These are phyloP conservation scores for Tetramorium simillimum DNA, from an alignment of 1,140 invertebrate genomes.

Conservation along the genomic window DNA sequence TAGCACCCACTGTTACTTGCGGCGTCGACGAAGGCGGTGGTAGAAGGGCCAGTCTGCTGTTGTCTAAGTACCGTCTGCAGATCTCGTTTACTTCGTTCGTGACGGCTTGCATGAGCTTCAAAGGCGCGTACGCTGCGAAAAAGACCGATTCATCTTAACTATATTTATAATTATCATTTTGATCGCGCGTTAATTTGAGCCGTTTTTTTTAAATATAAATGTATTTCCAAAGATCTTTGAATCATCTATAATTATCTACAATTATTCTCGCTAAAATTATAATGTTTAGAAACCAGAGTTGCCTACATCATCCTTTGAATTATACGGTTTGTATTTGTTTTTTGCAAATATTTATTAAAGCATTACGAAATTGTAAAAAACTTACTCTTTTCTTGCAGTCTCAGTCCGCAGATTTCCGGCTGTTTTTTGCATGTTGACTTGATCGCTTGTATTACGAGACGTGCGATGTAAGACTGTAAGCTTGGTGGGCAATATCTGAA, in stretches of 20 bases:
- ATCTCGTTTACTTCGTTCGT: slow-evolving; percentile 90
- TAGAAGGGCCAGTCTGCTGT: slow-evolving; percentile 86
- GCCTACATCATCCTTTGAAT: neutral
- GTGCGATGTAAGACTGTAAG: slow-evolving; percentile 88
- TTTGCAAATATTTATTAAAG: neutral
- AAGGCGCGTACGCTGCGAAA: slow-evolving; percentile 89
- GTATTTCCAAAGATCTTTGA: too few relatives aligned
- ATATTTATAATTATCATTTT: neutral
- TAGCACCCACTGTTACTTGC: slow-evolving; percentile 87
- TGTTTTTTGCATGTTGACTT: slow-evolving; percentile 87
- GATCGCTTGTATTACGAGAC: slow-evolving; percentile 89
- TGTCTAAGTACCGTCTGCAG: slow-evolving; percentile 89
- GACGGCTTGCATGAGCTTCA: slow-evolving; percentile 90
- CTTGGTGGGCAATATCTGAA: slow-evolving; percentile 89
- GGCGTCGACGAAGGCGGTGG: slow-evolving; percentile 85
- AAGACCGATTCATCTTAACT: neutral
- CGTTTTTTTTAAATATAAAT: neutral
- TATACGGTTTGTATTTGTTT: neutral
- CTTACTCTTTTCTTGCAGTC: slow-evolving; percentile 87
- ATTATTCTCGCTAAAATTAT: neutral
- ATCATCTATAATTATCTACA: too few relatives aligned
- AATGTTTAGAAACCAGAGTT: slow-evolving; percentile 14
- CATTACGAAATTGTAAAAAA: neutral
- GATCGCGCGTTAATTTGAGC: neutral
- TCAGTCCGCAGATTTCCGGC: slow-evolving; percentile 87